Base-by-base conservation (phyloP, 2,797 vertebrate genomes). In the Sebastes elongatus region DNA sequence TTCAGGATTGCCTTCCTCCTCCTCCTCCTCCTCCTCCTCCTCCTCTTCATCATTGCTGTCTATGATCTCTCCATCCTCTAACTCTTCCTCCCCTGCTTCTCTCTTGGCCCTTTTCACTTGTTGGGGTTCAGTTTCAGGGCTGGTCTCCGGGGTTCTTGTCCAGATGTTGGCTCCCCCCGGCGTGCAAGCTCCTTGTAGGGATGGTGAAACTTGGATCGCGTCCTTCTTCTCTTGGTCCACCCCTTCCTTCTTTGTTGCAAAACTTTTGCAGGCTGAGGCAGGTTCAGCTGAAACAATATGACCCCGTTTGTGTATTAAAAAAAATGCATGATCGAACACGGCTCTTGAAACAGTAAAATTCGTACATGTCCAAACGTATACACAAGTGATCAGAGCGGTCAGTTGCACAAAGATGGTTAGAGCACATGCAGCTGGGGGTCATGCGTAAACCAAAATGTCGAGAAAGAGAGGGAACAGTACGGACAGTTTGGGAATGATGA, bases 51-150 rank as follows among this genome's bases (percentile, higher is more conserved):
- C 93, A 75, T 82, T 87, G 35, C 92, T 93, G 27, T 91, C 91
- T 3, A 4, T 18, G n/a, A 96, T 78, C 88, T 96, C 96, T 10
- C 96, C 96, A 2, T 96, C 96, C 86, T 96, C 96, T 20, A 79
- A 55, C 2, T 93, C 94, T 38, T 86, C 87, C 1, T 79, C 57
- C 1, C 2, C 62, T 4, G 25, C 28, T 35, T 88, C 88, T 63
- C 67, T 86, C 75, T 90, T 94, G 27, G 87, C 78, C 60, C 71
- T 86, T 83, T 94, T 91, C 60, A 68, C 52, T 56, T 16, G 78
- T 1, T 90, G 91, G 3, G 83, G 79, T 59, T 81, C 67, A 13
- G 53, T 35, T 70, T 92, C 83, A 42, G 87, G 68, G 60, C 71
- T 64, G 20, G 52, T 74, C 32, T 74, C 82, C 11, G 18, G 65